Evolutionary conservation across 2,113 vertebrate species (phyloP), one percentile per base, ranked within the genome.

Genomic region (Phaethornis superciliosus): DNA sequence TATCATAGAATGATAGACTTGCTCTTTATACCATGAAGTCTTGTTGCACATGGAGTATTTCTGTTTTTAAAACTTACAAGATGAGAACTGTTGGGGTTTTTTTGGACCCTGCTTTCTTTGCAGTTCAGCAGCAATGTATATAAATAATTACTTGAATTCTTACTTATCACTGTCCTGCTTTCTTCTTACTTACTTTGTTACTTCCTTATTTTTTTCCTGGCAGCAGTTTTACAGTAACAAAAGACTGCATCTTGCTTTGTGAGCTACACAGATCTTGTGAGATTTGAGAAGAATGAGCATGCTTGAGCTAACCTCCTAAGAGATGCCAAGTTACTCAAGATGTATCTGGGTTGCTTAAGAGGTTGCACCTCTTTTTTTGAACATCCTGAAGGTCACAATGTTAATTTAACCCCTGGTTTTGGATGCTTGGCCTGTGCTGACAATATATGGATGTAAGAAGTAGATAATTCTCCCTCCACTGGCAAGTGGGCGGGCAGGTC

Each of bases 391-490:
- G 30, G 46, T 15, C 10, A 54, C 32, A 20, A 22, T 49, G 40
- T 49, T 90, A 22, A 51, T 77, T 58, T 71, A 75, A 75, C 14
- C 9, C 52, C 7, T 40, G 20, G 0, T 1, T 7, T 76, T 51
- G n/a, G 12, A 15, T 75, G 13, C 23, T 81, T 70, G 47, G 54
- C 35, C 33, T 54, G 24, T 71, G 27, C 42, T 51, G 52, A 47
- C 27, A 40, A 3, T 59, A 1, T 8, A 1, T 40, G n/a, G 30
- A 13, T 54, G 2, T 65, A 19, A 80, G 40, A 27, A 86, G 15
- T 8, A 26, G 18, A 1, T 69, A 16, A 33, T 90, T 70, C 17
- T 64, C 11, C 17, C 20, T 0, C 0, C 4, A 2, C 2, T 37
- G 23, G 62, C 60, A 87, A 33, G 27, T 30, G 46, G 11, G 5